Evolutionary conservation across 2,888 invertebrate species (phyloP).

Genomic region (Tyria jacobaeae): DNA sequence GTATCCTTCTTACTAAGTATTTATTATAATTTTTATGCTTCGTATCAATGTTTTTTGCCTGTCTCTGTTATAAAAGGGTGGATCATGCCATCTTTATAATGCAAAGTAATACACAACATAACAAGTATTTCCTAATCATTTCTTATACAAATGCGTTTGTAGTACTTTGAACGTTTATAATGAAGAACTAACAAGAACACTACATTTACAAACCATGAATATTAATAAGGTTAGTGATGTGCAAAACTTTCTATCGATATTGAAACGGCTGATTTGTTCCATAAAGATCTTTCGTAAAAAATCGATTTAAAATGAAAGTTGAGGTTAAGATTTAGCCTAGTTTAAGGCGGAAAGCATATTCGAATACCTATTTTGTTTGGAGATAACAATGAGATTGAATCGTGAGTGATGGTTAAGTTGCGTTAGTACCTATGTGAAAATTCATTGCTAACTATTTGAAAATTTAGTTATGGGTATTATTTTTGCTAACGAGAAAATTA

Average conservation of each 20-base stretch:
- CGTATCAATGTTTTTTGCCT: too few relatives aligned
- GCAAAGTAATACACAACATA: slow-evolving; percentile 9
- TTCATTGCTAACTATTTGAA: neutral
- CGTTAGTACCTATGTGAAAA: neutral
- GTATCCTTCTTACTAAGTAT: too few relatives aligned
- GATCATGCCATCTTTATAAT: too few relatives aligned
- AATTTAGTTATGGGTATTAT: too few relatives aligned
- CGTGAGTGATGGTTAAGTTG: neutral
- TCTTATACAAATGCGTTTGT: slow-evolving; percentile 20
- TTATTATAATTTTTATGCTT: too few relatives aligned
- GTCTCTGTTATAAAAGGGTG: too few relatives aligned
- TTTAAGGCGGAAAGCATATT: neutral
- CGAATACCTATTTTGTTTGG: neutral
- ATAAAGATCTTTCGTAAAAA: slow-evolving; percentile 26
- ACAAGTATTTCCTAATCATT: slow-evolving; percentile 15
- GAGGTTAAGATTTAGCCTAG: slow-evolving; percentile 15
- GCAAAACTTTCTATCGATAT: slow-evolving; percentile 40
- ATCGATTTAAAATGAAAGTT: slow-evolving; percentile 40
- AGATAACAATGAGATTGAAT: neutral
- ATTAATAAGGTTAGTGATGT: slow-evolving; percentile 45
- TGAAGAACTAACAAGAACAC: slow-evolving; percentile 47
- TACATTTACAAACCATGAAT: slow-evolving; percentile 34
- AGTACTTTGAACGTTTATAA: slow-evolving; percentile 36
- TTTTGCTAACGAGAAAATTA: too few relatives aligned
- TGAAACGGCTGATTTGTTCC: slow-evolving; percentile 29